Evolutionary conservation across 2,797 vertebrate species (phyloP).

Genomic region (Sciaenops ocellatus): DNA sequence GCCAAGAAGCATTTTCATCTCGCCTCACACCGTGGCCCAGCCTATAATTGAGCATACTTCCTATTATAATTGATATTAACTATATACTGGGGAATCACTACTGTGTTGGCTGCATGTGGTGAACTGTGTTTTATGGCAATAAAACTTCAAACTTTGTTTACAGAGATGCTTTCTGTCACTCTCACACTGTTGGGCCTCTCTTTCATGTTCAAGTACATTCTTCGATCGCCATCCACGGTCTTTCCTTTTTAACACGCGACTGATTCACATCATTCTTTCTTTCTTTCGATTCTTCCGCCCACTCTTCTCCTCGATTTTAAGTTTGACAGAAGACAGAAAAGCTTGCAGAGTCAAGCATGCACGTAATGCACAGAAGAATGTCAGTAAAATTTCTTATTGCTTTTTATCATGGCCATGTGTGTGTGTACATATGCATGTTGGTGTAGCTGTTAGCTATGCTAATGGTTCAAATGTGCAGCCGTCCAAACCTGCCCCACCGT

Average conservation of each 20-base stretch:
- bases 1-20: neutral
- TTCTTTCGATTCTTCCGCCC: too few species aligned
- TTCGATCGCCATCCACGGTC: neutral
- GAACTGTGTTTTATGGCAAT: neutral
- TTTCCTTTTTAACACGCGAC: neutral
- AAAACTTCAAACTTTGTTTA: neutral
- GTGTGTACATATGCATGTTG: neutral
- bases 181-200: neutral
- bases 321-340: neutral
- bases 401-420: neutral
- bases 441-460: neutral
- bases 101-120: neutral
- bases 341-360: neutral
- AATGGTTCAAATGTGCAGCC: slow-evolving; percentile 20
- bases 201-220: neutral
- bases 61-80: neutral
- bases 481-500: neutral
- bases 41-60: neutral
- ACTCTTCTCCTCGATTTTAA: neutral
- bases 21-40: neutral
- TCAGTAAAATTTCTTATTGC: neutral
- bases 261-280: neutral
- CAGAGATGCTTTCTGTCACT: neutral
- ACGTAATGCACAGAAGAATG: too few species aligned
- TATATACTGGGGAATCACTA: neutral